Conservation (phyloP, 2,113 vertebrate species). For the Upupa epops region DNA sequence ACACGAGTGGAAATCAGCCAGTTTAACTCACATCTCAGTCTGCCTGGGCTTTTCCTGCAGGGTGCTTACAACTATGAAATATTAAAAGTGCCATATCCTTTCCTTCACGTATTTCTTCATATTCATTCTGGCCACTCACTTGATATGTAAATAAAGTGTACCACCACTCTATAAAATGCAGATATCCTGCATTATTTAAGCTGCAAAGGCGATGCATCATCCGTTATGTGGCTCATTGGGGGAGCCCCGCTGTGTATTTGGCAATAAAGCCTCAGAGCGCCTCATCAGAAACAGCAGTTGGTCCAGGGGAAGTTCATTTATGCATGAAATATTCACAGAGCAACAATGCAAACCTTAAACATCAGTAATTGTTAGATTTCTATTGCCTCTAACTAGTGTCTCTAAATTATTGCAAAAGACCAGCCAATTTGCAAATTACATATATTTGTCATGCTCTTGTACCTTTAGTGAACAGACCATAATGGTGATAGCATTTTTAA, state of each 20-base stretch:
- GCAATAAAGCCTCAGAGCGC: slow-evolving; percentile 86
- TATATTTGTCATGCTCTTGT: slow-evolving; percentile 84
- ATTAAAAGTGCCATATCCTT: slow-evolving; percentile 71
- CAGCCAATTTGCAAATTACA: slow-evolving; percentile 85
- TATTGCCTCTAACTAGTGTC: slow-evolving; percentile 82
- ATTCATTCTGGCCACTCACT: slow-evolving; percentile 75
- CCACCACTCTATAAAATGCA: slow-evolving; percentile 68
- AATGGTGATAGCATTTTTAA: slow-evolving; percentile 72
- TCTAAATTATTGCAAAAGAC: slow-evolving; percentile 87
- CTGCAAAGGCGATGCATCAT: slow-evolving; percentile 78
- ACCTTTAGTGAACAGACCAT: slow-evolving; percentile 79
- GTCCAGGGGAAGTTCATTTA: slow-evolving; percentile 85
- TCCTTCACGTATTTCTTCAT: slow-evolving; percentile 75
- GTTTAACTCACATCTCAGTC: slow-evolving; percentile 5
- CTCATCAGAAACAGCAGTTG: slow-evolving; percentile 89
- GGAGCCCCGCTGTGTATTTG: slow-evolving; percentile 83
- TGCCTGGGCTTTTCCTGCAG: slow-evolving; percentile 35
- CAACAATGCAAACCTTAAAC: slow-evolving; percentile 86
- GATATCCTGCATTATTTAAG: slow-evolving; percentile 83
- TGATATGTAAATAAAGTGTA: slow-evolving; percentile 86
- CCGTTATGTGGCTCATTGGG: slow-evolving; percentile 83
- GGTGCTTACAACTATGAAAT: slow-evolving; percentile 70
- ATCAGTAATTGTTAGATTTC: slow-evolving; percentile 86
- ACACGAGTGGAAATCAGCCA: background rate
- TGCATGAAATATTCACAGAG: slow-evolving; percentile 88